Evolutionary conservation across 1,140 invertebrate species (phyloP).

Genomic region (Atta texana): DNA sequence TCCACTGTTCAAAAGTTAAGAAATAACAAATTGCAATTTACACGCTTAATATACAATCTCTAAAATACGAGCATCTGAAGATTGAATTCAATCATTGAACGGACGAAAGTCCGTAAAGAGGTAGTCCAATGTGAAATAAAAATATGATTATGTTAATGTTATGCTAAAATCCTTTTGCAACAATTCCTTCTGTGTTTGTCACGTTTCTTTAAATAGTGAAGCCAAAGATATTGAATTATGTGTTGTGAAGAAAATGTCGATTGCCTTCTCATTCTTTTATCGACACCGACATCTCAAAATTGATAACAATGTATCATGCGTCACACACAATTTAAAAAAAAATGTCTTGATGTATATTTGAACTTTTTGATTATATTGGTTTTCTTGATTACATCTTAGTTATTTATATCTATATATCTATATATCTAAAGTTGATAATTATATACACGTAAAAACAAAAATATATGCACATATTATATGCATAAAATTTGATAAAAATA

Average conservation of each 20-base stretch:
- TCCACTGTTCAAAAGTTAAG: background rate
- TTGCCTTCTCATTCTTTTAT: background rate
- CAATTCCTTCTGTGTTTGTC: background rate
- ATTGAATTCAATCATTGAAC: background rate
- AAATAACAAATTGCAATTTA: background rate
- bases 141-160: slow-evolving; percentile 8
- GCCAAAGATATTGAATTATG: background rate
- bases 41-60: background rate
- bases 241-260: background rate
- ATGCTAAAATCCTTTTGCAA: background rate
- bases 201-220: background rate
- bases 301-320: background rate
- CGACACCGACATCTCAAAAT: background rate
- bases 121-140: background rate
- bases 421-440: too few relatives aligned
- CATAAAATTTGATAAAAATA: too few relatives aligned
- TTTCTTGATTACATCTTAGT: too few relatives aligned
- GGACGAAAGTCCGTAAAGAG: background rate
- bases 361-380: too few relatives aligned
- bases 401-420: too few relatives aligned
- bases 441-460: too few relatives aligned
- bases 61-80: background rate
- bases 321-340: background rate
- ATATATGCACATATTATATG: too few relatives aligned
- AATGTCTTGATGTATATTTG: background rate